Base-by-base conservation (phyloP, 2,113 vertebrate genomes). In the Bubo blakistoni region DNA sequence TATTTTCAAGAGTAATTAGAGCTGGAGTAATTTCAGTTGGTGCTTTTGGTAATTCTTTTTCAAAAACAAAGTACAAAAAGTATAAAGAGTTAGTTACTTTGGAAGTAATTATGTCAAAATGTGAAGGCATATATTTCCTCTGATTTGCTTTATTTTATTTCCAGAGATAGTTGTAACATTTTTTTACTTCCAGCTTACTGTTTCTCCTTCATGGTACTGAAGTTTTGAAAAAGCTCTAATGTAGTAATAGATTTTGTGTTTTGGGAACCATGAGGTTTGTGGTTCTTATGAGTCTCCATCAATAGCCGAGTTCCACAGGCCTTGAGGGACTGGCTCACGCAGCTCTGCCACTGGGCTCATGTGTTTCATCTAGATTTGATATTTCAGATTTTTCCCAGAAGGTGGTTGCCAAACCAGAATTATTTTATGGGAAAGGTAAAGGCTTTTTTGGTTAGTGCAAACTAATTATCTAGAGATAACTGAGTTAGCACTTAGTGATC, bases 321-420 rank as follows among this genome's bases (percentile, higher is more conserved):
- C 70, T 15, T 2, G 2, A 32, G 73, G 52, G 10, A 25, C 44
- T 70, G 47, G 22, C 22, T 30, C 19, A 6, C 0, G 0, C 3
- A 16, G 18, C 16, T 88, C 30, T 83, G 38, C 9, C 17, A 5
- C 0, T 1, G 18, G 27, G 16, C 18, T 81, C 18, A 4, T 22
- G 16, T 3, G 1, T 61, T 62, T 91, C 29, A 2, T 27, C 21
- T 21, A 10, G 52, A 7, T 61, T 55, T 72, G 46, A 65, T 4
- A 5, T 7, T 36, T 86, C 7, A 27, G 10, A 26, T 81, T 49
- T 93, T 73, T 46, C 30, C 44, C 55, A 19, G 79, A 29, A 34
- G 27, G 2, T 8, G 6, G 47, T 14, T 58, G 15, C 8, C 20
- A 58, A 58, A 36, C 4, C 13, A 2, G 3, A 19, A 42, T 30